These are phyloP conservation scores for Hippoglossus hippoglossus DNA, from an alignment of 2,797 vertebrate species.

Conservation along the genomic window DNA sequence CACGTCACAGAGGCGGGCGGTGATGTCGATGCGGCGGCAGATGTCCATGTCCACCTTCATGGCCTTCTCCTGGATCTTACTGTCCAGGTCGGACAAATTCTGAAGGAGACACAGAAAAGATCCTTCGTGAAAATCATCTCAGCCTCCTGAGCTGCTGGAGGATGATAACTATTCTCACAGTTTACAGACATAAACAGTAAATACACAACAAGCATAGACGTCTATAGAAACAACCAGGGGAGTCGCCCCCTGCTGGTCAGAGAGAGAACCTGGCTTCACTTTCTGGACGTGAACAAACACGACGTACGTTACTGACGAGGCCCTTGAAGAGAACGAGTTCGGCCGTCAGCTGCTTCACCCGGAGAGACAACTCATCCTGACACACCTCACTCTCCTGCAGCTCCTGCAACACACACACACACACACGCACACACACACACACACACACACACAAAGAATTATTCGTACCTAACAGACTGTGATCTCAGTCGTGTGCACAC, in stretches of 20 bases:
- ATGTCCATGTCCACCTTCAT: slow-evolving; percentile 98
- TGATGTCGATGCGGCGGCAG: slow-evolving; percentile 95
- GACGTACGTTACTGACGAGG: slow-evolving; percentile 88
- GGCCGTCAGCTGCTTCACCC: slow-evolving; percentile 89
- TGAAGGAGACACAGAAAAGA: slow-evolving; percentile 40
- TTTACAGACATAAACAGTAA: no score
- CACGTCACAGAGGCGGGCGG: slow-evolving; percentile 92
- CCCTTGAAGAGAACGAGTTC: slow-evolving; percentile 91
- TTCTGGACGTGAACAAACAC: background rate
- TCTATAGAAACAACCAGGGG: no score
- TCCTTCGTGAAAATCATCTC: no score
- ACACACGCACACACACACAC: background rate
- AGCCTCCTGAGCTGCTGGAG: no score
- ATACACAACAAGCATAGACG: background rate
- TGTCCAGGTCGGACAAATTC: slow-evolving; percentile 93
- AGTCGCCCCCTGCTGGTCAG: no score
- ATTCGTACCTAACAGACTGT: no score
- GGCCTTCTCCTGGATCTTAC: slow-evolving; percentile 95
- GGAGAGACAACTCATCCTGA: slow-evolving; percentile 89
- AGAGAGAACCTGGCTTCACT: background rate
- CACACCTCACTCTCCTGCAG: slow-evolving; percentile 93
- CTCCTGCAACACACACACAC: slow-evolving; percentile 78
- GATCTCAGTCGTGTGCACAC: background rate
- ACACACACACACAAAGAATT: background rate
- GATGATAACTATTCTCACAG: background rate